These are phyloP conservation scores for Gambusia holbrooki DNA, from an alignment of 2,113 vertebrate species.

Conservation along the genomic window DNA sequence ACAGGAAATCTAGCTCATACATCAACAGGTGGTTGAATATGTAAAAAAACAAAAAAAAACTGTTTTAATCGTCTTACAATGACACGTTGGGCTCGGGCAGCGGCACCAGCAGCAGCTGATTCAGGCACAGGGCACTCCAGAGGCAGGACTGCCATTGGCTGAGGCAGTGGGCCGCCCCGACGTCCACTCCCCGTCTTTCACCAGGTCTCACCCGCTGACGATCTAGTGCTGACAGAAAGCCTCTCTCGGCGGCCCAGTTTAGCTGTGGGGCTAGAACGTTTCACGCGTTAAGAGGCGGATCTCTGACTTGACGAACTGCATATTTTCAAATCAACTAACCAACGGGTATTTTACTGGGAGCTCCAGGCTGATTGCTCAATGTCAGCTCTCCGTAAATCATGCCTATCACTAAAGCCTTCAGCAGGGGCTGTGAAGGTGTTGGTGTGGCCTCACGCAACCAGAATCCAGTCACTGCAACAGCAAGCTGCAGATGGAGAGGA, in stretches of 20 bases:
- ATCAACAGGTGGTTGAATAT: no score
- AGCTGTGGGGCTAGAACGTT: conserved; percentile 34
- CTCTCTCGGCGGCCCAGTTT: conserved; percentile 55
- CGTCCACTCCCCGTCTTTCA: conserved; percentile 72
- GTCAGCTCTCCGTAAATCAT: conserved; percentile 75
- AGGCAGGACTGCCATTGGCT: conserved; percentile 96
- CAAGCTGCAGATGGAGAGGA: conserved; percentile 63
- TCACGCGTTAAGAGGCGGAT: not conserved
- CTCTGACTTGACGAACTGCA: not conserved
- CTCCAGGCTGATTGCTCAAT: conserved; percentile 41
- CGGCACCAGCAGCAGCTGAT: conserved; percentile 86
- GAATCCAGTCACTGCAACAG: conserved; percentile 72
- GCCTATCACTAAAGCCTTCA: conserved; percentile 73
- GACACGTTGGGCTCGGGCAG: conserved; percentile 83
- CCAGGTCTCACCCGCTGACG: conserved; percentile 61
- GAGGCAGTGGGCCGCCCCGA: conserved; percentile 84
- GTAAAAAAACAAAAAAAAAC: not conserved
- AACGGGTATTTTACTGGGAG: conserved; percentile 8
- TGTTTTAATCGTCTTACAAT: conserved; percentile 77
- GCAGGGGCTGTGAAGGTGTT: conserved; percentile 41
- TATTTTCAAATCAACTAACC: conserved; percentile 39
- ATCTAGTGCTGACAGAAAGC: conserved; percentile 42
- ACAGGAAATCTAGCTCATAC: not conserved
- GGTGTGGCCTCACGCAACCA: conserved; percentile 73
- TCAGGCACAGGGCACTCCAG: conserved; percentile 86